phyloP scores from a whole-genome alignment of 1,140 invertebrate species.

The Papilio dardanus region DNA sequence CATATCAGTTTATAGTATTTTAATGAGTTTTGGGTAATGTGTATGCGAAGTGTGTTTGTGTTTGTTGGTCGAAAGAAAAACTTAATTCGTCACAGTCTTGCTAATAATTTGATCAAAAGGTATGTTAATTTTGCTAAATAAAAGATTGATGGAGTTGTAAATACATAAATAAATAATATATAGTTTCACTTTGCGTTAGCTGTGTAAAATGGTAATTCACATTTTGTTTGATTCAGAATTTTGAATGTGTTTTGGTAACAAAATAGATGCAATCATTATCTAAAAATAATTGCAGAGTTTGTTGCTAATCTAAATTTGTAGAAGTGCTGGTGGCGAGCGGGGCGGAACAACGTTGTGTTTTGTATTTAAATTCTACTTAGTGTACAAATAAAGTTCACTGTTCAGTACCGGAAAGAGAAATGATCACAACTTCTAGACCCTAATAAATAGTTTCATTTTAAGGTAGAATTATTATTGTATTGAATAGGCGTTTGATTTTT shows the following conservation, averaged over 20 bases:
- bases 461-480: slow-evolving; percentile 8
- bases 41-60: background rate
- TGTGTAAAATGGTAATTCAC: background rate
- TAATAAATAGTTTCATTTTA: background rate
- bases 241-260: background rate
- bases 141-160: background rate
- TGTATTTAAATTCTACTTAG: background rate
- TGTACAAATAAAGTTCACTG: background rate
- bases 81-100: background rate
- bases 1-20: background rate
- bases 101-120: background rate
- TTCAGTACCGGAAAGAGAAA: no score
- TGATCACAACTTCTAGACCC: no score
- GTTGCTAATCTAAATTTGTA: background rate
- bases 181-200: background rate
- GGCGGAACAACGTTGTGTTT: background rate
- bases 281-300: background rate
- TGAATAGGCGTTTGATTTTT: no score
- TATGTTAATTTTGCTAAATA: background rate
- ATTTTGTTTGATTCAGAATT: background rate
- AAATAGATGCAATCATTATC: background rate
- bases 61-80: background rate
- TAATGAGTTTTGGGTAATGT: background rate
- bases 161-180: background rate
- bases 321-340: background rate